Conservation (phyloP, 1,140 invertebrate species). For the Diabrotica undecimpunctata region DNA sequence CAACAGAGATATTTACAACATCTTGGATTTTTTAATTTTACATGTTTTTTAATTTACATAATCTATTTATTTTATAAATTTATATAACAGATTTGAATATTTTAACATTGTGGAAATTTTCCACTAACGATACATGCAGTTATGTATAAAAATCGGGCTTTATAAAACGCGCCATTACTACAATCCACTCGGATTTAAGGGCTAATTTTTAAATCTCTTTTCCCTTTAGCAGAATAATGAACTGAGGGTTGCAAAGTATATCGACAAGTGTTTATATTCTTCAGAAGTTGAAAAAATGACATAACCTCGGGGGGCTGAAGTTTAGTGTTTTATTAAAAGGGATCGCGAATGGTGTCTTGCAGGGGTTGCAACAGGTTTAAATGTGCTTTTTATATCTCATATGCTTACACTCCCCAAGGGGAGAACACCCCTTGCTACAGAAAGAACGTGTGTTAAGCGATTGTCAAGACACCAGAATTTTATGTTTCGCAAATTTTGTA, state of each 20-base stretch:
- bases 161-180: background rate
- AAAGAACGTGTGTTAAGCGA: constrained; percentile 10
- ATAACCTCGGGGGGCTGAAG: constrained; percentile 32
- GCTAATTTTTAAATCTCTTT: constrained; percentile 28
- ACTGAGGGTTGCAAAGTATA: constrained; percentile 17
- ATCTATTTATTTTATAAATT: too few species aligned
- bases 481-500: constrained; percentile 8
- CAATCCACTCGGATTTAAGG: constrained; percentile 12
- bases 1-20: too few species aligned
- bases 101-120: too few species aligned
- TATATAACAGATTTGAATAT: too few species aligned
- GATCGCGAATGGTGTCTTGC: constrained; percentile 27
- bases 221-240: constrained; percentile 21
- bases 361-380: constrained; percentile 41
- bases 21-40: too few species aligned
- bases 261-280: constrained; percentile 32
- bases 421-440: constrained; percentile 21
- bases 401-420: constrained; percentile 29
- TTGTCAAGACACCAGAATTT: constrained; percentile 18
- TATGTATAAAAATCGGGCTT: too few species aligned
- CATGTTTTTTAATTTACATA: too few species aligned
- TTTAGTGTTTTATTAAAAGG: constrained; percentile 32
- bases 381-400: constrained; percentile 39
- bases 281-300: constrained; percentile 30
- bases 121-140: too few species aligned